These are phyloP conservation scores for Trematocara variabile DNA, from an alignment of 2,113 vertebrate genomes.

Conservation along the genomic window DNA sequence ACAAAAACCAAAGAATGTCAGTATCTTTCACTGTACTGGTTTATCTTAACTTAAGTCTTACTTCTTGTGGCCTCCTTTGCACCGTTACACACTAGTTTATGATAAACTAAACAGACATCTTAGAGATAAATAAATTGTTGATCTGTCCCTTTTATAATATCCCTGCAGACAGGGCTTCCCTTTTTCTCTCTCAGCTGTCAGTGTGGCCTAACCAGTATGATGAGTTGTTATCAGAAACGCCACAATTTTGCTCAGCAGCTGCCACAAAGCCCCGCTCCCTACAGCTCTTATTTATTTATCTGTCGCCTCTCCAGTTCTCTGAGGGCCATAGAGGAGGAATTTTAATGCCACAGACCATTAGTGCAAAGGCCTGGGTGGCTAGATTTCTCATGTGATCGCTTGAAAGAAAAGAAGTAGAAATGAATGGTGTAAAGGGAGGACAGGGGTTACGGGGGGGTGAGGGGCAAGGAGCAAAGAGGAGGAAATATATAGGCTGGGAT, in stretches of 20 bases:
- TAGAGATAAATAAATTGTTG: background rate
- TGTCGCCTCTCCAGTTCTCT: background rate
- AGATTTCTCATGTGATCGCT: background rate
- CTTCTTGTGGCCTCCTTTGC: background rate
- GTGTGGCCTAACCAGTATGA: slow-evolving; percentile 30
- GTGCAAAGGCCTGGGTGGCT: background rate
- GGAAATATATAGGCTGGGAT: background rate
- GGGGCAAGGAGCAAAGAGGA: background rate
- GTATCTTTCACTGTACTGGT: background rate
- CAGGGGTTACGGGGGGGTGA: background rate
- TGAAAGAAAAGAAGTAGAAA: background rate
- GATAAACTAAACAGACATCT: slow-evolving; percentile 14
- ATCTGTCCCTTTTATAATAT: slow-evolving; percentile 29
- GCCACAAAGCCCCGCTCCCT: slow-evolving; percentile 31
- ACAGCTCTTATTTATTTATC: slow-evolving; percentile 46
- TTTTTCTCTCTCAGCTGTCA: slow-evolving; percentile 12
- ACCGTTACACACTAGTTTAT: background rate
- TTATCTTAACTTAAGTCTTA: background rate
- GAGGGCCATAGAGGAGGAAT: background rate
- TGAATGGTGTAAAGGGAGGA: background rate
- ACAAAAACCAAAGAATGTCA: background rate
- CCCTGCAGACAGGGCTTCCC: background rate
- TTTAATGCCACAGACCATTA: slow-evolving; percentile 4
- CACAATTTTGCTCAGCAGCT: slow-evolving; percentile 48
- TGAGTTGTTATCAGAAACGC: slow-evolving; percentile 52